Percentiles rank a stretch among this genome's conserved stretches.
Evolutionary conservation across 2,797 vertebrate species (phyloP).

Genomic region (Sebastiscus tertius): DNA sequence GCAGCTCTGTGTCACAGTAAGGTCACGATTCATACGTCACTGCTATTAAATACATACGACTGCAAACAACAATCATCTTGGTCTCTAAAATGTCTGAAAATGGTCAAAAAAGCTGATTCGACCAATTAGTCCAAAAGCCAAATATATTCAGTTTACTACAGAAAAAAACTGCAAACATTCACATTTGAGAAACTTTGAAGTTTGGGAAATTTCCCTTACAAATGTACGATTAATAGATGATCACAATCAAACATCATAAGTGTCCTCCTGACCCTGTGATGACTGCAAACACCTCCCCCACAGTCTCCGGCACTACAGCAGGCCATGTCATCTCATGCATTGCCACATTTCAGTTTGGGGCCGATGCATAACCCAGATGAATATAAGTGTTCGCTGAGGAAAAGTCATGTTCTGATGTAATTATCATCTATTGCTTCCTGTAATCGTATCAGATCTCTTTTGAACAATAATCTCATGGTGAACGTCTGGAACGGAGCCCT

Average conservation of each 20-base stretch:
- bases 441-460: slow-evolving; percentile 94
- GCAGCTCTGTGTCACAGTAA: neutral
- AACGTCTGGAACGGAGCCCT: slow-evolving; percentile 91
- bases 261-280: slow-evolving; percentile 43
- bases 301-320: slow-evolving; percentile 9
- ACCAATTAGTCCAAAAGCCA: neutral
- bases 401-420: slow-evolving; percentile 93
- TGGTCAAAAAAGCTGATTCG: neutral
- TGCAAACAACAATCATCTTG: neutral
- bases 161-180: neutral
- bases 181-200: neutral
- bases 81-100: neutral
- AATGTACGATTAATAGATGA: neutral
- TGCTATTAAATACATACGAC: neutral
- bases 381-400: slow-evolving; percentile 82
- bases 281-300: slow-evolving; percentile 30
- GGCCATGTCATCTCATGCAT: slow-evolving; percentile 65
- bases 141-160: neutral
- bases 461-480: slow-evolving; percentile 93
- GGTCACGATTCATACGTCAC: neutral
- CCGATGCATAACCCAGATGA: slow-evolving; percentile 85
- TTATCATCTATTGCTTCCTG: slow-evolving; percentile 97
- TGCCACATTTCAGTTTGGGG: slow-evolving; percentile 77
- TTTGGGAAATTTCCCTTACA: neutral
- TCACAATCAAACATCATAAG: neutral